These are phyloP conservation scores for Platichthys stellatus DNA, from an alignment of 2,113 vertebrate genomes.

Conservation along the genomic window DNA sequence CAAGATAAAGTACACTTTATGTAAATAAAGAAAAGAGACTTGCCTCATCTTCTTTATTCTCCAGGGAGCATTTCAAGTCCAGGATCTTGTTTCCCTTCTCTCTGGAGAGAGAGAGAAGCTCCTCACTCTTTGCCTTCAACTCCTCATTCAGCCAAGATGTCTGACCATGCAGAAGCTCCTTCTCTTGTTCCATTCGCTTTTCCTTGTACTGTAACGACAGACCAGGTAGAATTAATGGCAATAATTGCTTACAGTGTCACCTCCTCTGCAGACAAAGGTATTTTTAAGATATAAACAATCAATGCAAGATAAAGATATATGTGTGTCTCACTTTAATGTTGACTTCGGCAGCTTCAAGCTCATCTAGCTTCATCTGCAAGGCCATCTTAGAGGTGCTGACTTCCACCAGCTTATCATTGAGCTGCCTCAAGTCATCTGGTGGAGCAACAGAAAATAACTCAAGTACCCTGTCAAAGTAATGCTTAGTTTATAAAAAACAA, in stretches of 20 bases:
- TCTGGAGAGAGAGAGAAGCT: slow-evolving; percentile 89
- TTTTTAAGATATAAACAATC: background rate
- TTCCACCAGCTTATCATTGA: slow-evolving; percentile 91
- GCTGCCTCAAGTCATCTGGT: slow-evolving; percentile 90
- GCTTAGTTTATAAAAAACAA: background rate
- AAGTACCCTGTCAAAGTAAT: background rate
- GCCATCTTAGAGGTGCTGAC: slow-evolving; percentile 88
- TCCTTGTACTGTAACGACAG: slow-evolving; percentile 88
- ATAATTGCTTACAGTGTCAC: no score
- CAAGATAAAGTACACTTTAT: background rate
- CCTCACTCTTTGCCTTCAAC: slow-evolving; percentile 93
- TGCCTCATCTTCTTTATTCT: slow-evolving; percentile 95
- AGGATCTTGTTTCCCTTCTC: slow-evolving; percentile 94
- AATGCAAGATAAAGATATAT: background rate
- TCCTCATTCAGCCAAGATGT: slow-evolving; percentile 92
- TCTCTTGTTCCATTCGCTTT: slow-evolving; percentile 95
- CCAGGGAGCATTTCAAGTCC: slow-evolving; percentile 90
- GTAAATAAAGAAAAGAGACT: slow-evolving; percentile 4
- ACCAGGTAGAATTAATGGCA: background rate
- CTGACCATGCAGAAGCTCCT: slow-evolving; percentile 89
- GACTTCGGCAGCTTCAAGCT: slow-evolving; percentile 94
- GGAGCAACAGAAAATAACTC: slow-evolving; percentile 2
- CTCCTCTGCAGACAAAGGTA: background rate
- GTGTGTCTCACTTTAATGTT: slow-evolving; percentile 87
- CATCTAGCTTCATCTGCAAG: slow-evolving; percentile 91